A percentile compares a stretch with the other conserved stretches of the same genome.
phyloP scores from a whole-genome alignment of 1,140 invertebrate species.

The Bombus affinis region DNA sequence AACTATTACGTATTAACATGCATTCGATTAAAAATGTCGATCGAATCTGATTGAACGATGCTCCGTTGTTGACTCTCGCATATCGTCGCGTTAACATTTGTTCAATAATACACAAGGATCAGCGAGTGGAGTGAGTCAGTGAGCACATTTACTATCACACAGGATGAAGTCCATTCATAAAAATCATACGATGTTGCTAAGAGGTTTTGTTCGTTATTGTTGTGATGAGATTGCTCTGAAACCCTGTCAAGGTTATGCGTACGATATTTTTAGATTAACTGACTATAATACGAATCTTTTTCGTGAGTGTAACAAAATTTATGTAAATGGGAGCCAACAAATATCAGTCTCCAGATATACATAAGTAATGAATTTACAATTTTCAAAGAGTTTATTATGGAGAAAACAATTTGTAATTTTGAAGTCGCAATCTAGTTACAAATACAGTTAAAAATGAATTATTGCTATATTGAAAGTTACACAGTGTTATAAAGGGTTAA shows the following conservation, averaged over 20 bases:
- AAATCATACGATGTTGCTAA: conserved; percentile 62
- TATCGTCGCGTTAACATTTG: not conserved
- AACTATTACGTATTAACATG: not conserved
- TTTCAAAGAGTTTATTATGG: too few species aligned
- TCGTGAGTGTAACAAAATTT: too few species aligned
- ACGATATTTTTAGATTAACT: conserved; percentile 10
- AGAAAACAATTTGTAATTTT: too few species aligned
- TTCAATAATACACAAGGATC: not conserved
- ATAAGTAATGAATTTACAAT: too few species aligned
- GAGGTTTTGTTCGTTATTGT: conserved; percentile 39
- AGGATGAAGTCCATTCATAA: conserved; percentile 64
- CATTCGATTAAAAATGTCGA: not conserved
- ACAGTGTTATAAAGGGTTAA: not conserved
- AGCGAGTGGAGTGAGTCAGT: conserved; percentile 15
- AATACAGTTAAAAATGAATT: too few species aligned
- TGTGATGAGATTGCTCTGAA: conserved; percentile 1
- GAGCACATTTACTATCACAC: conserved; percentile 35
- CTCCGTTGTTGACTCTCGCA: not conserved
- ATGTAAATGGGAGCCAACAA: too few species aligned
- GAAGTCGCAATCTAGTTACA: too few species aligned
- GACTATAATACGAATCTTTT: too few species aligned
- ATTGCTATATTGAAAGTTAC: too few species aligned
- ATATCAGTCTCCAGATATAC: too few species aligned
- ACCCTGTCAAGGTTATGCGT: conserved; percentile 15
- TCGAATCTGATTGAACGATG: not conserved